A percentile compares a stretch with the other conserved stretches of the same genome.
phyloP scores from a whole-genome alignment of 2,113 vertebrate genomes.

The Gymnobelideus leadbeateri region DNA sequence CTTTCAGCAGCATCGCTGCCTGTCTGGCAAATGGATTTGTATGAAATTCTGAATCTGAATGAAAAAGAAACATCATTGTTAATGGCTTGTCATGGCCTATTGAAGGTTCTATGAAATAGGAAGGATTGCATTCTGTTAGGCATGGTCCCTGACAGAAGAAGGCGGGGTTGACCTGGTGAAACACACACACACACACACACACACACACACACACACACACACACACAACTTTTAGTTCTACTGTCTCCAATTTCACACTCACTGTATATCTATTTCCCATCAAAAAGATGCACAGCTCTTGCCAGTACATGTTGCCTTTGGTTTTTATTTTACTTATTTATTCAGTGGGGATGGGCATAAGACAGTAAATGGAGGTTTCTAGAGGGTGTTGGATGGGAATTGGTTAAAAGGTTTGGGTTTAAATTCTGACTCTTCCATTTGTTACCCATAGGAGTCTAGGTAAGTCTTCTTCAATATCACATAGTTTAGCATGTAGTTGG shows the following conservation, averaged over 20 bases:
- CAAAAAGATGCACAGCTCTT: constrained; percentile 54
- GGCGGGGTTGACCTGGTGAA: constrained; percentile 44
- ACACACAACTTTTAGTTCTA: constrained; percentile 44
- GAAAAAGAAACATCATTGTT: constrained; percentile 25
- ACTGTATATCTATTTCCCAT: constrained; percentile 68
- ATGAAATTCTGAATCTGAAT: constrained; percentile 44
- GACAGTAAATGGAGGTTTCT: neutral
- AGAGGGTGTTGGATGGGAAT: neutral
- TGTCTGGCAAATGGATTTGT: constrained; percentile 57
- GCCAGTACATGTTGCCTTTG: neutral
- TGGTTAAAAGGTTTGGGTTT: neutral
- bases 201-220: neutral
- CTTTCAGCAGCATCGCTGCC: constrained; percentile 38
- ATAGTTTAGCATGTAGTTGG: neutral
- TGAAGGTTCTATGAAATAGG: constrained; percentile 25
- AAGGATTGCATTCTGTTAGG: constrained; percentile 36
- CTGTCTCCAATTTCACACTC: constrained; percentile 49
- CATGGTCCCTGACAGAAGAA: constrained; percentile 24
- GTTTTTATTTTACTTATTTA: constrained; percentile 60
- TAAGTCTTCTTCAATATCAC: neutral
- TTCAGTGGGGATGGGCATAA: neutral
- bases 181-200: neutral
- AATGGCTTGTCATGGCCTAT: constrained; percentile 56
- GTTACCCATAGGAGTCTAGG: neutral
- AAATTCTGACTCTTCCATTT: neutral